A percentile compares a stretch with the other conserved stretches of the same genome.
phyloP scores from a whole-genome alignment of 2,113 vertebrate genomes.

The Perccottus glenii region DNA sequence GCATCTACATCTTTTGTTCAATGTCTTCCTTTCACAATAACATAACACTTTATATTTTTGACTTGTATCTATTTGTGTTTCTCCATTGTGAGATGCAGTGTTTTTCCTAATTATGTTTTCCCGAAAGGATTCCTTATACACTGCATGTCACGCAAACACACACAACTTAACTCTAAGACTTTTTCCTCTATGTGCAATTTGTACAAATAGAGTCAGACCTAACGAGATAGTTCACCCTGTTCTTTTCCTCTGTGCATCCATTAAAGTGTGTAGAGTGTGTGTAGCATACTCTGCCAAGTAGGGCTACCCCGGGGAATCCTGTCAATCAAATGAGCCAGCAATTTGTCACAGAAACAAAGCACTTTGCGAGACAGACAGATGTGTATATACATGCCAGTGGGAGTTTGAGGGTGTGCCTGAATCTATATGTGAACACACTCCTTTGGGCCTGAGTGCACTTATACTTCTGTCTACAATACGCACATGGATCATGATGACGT shows the following conservation, averaged over 20 bases:
- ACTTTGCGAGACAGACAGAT: conserved; percentile 36
- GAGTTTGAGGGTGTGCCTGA: neutral
- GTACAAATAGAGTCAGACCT: conserved; percentile 32
- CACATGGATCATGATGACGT: neutral
- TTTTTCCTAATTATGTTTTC: conserved; percentile 50
- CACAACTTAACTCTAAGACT: neutral
- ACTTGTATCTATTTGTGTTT: conserved; percentile 23
- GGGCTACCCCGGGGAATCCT: conserved; percentile 45
- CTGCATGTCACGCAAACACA: neutral
- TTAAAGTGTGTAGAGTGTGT: neutral
- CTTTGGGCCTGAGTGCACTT: neutral
- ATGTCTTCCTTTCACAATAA: conserved; percentile 14
- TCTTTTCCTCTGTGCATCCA: neutral
- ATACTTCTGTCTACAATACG: neutral
- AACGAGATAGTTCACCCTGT: conserved; percentile 24
- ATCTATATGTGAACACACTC: neutral
- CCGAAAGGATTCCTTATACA: conserved; percentile 45
- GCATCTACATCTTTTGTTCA: conserved; percentile 3
- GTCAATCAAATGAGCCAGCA: conserved; percentile 56
- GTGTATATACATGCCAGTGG: neutral
- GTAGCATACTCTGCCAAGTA: conserved; percentile 13
- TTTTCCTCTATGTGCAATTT: conserved; percentile 25
- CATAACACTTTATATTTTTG: neutral
- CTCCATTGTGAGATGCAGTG: conserved; percentile 21
- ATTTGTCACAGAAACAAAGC: conserved; percentile 57